Evolutionary conservation across 2,113 vertebrate genomes (phyloP).

Genomic region (Meriones unguiculatus): DNA sequence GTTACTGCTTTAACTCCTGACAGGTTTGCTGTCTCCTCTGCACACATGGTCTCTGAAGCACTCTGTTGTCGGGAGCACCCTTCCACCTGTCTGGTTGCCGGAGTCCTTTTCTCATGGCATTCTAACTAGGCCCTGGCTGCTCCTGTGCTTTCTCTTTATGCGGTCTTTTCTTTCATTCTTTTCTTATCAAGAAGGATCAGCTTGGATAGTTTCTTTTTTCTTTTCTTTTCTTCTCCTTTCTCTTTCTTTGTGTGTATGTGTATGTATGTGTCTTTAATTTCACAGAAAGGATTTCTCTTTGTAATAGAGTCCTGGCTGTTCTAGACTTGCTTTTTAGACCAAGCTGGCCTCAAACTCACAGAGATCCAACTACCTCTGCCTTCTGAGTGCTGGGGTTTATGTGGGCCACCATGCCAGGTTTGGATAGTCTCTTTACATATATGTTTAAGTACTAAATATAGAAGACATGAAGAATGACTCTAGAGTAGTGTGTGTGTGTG

Average conservation of each 20-base stretch:
- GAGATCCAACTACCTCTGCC: too few species aligned
- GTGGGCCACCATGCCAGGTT: too few species aligned
- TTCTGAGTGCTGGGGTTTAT: too few species aligned
- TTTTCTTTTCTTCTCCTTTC: too few species aligned
- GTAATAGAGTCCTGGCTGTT: too few species aligned
- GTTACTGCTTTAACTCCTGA: background rate
- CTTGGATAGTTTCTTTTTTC: background rate
- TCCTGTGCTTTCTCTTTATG: fast-evolving
- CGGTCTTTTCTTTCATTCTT: fast-evolving
- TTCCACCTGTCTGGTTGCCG: too few species aligned
- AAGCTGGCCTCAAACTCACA: too few species aligned
- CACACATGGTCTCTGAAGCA: too few species aligned
- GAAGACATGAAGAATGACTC: background rate
- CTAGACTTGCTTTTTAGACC: too few species aligned
- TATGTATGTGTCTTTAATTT: too few species aligned
- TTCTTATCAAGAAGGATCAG: background rate
- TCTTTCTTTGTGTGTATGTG: too few species aligned
- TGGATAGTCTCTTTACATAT: background rate
- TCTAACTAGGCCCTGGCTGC: background rate
- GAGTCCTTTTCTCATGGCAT: background rate
- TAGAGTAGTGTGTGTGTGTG: background rate
- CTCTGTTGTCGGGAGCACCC: background rate
- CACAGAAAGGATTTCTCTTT: too few species aligned
- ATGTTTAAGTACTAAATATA: background rate
- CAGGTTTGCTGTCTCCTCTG: background rate